Percentiles rank a stretch among this genome's conserved stretches.
phyloP scores from a whole-genome alignment of 30 jellyfish, hydroid and myxozoan species.

The Cassiopea xamachana region DNA sequence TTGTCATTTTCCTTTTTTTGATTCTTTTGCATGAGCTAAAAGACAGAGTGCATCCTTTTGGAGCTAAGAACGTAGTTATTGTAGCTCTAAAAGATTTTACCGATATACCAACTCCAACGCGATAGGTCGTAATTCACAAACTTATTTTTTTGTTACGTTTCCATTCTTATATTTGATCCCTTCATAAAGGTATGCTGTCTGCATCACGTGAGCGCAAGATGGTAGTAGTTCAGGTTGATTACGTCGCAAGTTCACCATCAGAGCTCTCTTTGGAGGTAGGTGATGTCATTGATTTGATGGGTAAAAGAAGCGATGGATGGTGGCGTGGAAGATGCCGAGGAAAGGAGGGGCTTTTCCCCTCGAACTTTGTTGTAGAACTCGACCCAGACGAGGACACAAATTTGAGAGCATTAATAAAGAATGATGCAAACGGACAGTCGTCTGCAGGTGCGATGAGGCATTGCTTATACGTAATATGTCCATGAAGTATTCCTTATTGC shows the following conservation, averaged over 20 bases:
- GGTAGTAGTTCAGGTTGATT: conserved; percentile 67
- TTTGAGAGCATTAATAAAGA: background rate
- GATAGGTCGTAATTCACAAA: too few species aligned
- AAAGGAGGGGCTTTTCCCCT: conserved; percentile 68
- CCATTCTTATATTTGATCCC: too few species aligned
- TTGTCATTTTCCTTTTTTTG: background rate
- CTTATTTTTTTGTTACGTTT: too few species aligned
- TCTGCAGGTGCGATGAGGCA: background rate
- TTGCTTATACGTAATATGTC: too few species aligned
- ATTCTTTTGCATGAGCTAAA: too few species aligned
- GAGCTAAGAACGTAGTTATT: too few species aligned
- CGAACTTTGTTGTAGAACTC: conserved; percentile 60
- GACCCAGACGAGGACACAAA: conserved; percentile 7
- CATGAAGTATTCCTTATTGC: too few species aligned
- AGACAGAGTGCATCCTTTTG: too few species aligned
- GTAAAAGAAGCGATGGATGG: conserved; percentile 74
- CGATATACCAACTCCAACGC: too few species aligned
- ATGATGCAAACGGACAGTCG: background rate
- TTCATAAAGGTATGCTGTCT: too few species aligned
- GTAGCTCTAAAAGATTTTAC: too few species aligned
- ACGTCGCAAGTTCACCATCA: conserved; percentile 17
- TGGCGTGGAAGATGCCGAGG: conserved; percentile 69
- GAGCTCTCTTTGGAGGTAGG: conserved; percentile 78
- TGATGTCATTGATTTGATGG: conserved; percentile 54
- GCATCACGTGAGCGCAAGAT: background rate